Percentiles rank a stretch among this genome's conserved stretches.
Conservation (phyloP, 2,888 invertebrate species). For the Branchipolynoe longqiensis region DNA sequence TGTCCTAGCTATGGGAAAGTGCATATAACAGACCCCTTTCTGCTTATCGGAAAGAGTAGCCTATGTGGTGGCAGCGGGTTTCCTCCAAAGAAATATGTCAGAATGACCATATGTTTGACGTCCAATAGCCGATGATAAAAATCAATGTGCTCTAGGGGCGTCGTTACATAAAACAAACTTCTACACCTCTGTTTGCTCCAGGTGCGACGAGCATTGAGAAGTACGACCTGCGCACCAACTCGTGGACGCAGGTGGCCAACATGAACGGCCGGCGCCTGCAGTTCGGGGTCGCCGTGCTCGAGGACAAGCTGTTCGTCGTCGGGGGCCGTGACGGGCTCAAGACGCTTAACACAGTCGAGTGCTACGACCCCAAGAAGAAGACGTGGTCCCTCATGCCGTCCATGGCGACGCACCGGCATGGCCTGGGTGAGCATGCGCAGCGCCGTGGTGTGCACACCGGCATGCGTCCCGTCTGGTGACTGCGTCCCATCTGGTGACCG, state of each 20-base stretch:
- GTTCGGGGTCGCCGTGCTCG: conserved; percentile 92
- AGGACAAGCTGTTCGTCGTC: conserved; percentile 89
- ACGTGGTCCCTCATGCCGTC: conserved; percentile 90
- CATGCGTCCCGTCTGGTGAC: background rate
- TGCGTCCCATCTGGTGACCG: too few species aligned
- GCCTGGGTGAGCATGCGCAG: conserved; percentile 81
- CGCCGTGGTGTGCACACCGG: too few species aligned
- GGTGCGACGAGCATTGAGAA: conserved; percentile 95
- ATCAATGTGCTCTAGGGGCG: too few species aligned
- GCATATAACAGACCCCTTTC: too few species aligned
- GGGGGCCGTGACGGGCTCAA: conserved; percentile 96
- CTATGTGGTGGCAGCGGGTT: too few species aligned
- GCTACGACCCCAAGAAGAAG: conserved; percentile 84
- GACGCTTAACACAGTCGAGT: conserved; percentile 85
- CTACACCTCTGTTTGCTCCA: too few species aligned
- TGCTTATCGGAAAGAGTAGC: too few species aligned
- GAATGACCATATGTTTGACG: too few species aligned
- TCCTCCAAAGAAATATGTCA: too few species aligned
- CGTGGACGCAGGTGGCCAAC: conserved; percentile 89
- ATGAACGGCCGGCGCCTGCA: conserved; percentile 92
- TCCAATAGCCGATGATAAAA: too few species aligned
- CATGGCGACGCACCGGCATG: conserved; percentile 92
- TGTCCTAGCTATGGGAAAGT: too few species aligned
- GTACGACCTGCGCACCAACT: conserved; percentile 91
- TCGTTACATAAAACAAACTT: too few species aligned